Conservation (phyloP, 1,140 invertebrate species). For the Asbolus verrucosus region DNA sequence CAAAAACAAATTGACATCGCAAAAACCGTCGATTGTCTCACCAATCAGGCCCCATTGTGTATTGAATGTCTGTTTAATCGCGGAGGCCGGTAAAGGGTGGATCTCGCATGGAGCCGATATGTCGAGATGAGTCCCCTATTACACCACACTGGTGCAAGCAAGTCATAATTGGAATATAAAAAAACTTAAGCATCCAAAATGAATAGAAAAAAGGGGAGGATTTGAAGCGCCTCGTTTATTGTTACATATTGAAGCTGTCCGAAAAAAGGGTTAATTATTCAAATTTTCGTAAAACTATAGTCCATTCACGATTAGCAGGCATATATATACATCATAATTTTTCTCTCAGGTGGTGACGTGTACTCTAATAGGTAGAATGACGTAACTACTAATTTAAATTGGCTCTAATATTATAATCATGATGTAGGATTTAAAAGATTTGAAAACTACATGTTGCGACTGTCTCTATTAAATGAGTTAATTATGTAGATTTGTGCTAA, state of each 20-base stretch:
- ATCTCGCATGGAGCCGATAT: slow-evolving; percentile 40
- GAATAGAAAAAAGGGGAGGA: neutral
- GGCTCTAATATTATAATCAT: no score
- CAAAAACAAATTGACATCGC: slow-evolving; percentile 65
- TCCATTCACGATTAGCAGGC: no score
- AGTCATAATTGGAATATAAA: slow-evolving; percentile 18
- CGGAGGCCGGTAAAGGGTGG: slow-evolving; percentile 57
- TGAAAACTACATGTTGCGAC: neutral
- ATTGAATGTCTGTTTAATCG: slow-evolving; percentile 62
- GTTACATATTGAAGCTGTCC: no score
- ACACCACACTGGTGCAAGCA: neutral
- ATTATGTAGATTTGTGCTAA: slow-evolving; percentile 2
- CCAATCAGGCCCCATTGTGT: slow-evolving; percentile 63
- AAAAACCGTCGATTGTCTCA: slow-evolving; percentile 65
- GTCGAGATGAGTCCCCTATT: slow-evolving; percentile 38
- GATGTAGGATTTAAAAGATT: no score
- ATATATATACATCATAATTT: no score
- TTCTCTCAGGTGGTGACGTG: no score
- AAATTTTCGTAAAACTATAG: no score
- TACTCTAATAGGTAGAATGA: no score
- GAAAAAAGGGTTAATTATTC: no score
- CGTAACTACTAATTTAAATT: no score
- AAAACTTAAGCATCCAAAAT: neutral
- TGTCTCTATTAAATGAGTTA: neutral
- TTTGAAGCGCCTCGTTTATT: neutral